Conservation (phyloP, 2,888 invertebrate species). For the Phaedon cochleariae region DNA sequence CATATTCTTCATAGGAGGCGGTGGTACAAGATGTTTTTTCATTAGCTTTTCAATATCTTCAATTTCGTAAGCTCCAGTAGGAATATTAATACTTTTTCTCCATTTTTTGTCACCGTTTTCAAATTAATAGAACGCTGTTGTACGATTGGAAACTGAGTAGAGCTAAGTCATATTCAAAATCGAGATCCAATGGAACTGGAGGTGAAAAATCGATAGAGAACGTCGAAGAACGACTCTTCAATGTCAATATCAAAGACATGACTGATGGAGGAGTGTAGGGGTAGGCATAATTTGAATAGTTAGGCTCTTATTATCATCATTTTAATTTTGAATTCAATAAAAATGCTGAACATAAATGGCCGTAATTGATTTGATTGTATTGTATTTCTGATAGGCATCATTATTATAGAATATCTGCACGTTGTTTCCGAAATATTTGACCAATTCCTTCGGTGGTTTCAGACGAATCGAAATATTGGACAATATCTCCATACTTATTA, state of each 20-base stretch:
- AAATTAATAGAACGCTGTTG: slow-evolving; percentile 6
- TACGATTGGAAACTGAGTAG: slow-evolving; percentile 20
- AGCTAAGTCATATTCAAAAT: slow-evolving; percentile 19
- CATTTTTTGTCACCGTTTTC: neutral
- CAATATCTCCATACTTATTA: no score
- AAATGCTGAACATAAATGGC: slow-evolving; percentile 41
- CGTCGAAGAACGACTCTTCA: slow-evolving; percentile 13
- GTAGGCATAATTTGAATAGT: neutral
- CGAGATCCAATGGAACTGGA: slow-evolving; percentile 11
- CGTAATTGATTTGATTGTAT: slow-evolving; percentile 29
- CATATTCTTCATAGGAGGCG: neutral
- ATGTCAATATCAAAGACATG: slow-evolving; percentile 17
- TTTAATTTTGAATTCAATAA: neutral
- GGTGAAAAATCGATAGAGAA: slow-evolving; percentile 18
- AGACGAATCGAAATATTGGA: no score
- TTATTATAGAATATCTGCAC: slow-evolving; percentile 23
- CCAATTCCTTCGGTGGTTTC: slow-evolving; percentile 13
- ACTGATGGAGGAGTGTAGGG: neutral
- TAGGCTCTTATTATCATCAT: no score
- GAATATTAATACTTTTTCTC: slow-evolving; percentile 1
- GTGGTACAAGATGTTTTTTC: neutral
- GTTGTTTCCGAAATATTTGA: slow-evolving; percentile 10
- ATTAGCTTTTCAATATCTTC: neutral
- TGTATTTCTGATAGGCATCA: slow-evolving; percentile 20
- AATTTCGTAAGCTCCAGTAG: slow-evolving; percentile 9